Conservation (phyloP, 1,140 invertebrate species). For the Trissolcus basalis region DNA sequence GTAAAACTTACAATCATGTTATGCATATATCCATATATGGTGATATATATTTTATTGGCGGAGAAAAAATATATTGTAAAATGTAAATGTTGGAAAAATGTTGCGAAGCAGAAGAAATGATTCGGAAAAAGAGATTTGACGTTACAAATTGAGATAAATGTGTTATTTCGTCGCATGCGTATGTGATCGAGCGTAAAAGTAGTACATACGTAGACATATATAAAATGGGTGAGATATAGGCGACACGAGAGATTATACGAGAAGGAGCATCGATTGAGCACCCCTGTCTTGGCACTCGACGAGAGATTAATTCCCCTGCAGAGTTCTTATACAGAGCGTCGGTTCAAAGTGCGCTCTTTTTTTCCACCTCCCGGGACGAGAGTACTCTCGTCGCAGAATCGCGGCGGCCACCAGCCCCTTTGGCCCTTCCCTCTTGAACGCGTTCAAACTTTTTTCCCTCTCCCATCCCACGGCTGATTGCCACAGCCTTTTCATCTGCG, state of each 20-base stretch:
- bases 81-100: no score
- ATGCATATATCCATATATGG: no score
- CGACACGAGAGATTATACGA: background rate
- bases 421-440: conserved; percentile 48
- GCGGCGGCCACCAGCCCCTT: conserved; percentile 13
- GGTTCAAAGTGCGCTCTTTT: conserved; percentile 53
- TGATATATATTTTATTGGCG: no score
- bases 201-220: background rate
- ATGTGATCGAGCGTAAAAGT: conserved; percentile 6
- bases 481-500: conserved; percentile 10
- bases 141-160: background rate
- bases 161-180: background rate
- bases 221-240: conserved; percentile 3
- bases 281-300: conserved; percentile 39
- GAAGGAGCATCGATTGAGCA: conserved; percentile 23
- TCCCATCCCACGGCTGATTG: background rate
- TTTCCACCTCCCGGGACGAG: conserved; percentile 27
- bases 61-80: no score
- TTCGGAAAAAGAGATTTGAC: background rate
- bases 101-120: background rate
- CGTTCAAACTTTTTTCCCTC: conserved; percentile 55
- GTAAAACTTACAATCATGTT: no score
- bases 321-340: conserved; percentile 37
- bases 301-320: conserved; percentile 45
- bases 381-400: conserved; percentile 39